A percentile compares a stretch with the other conserved stretches of the same genome.
These are phyloP conservation scores for Stictocephala bisonia DNA, from an alignment of 2,888 invertebrate species.

Conservation along the genomic window DNA sequence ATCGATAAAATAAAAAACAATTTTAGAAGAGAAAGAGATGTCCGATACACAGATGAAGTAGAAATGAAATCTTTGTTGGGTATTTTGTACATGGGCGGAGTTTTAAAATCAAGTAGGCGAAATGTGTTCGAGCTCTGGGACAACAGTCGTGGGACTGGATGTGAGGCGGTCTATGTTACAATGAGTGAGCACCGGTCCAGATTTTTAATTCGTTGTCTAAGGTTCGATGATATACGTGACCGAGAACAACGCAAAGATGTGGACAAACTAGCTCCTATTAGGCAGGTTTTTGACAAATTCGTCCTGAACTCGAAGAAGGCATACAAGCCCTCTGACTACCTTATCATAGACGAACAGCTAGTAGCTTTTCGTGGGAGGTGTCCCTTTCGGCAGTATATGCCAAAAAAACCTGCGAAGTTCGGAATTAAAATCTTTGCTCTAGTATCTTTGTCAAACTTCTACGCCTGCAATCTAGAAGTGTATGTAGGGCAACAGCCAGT, in stretches of 20 bases:
- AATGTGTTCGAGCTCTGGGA: slow-evolving; percentile 25
- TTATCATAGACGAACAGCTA: slow-evolving; percentile 32
- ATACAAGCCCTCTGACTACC: slow-evolving; percentile 21
- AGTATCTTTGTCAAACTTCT: slow-evolving; percentile 24
- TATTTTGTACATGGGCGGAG: neutral
- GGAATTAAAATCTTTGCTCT: slow-evolving; percentile 49
- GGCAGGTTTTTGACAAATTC: slow-evolving; percentile 59
- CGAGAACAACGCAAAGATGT: neutral
- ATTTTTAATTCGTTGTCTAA: slow-evolving; percentile 10
- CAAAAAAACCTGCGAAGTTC: slow-evolving; percentile 59
- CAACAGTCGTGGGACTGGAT: slow-evolving; percentile 17
- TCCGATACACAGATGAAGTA: neutral
- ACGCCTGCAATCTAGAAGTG: slow-evolving; percentile 46
- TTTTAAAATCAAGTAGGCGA: slow-evolving; percentile 44
- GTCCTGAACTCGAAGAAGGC: neutral
- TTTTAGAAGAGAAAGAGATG: neutral
- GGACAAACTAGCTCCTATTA: slow-evolving; percentile 48
- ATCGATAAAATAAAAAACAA: neutral
- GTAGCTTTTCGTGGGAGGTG: slow-evolving; percentile 37
- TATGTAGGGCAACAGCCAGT: slow-evolving; percentile 29
- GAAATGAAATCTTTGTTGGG: slow-evolving; percentile 48
- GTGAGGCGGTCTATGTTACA: slow-evolving; percentile 13
- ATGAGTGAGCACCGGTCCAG: slow-evolving; percentile 32
- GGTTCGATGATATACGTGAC: slow-evolving; percentile 15
- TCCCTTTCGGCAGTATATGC: slow-evolving; percentile 50